Base-by-base conservation (phyloP, 2,113 vertebrate species). In the Oryzias javanicus region DNA sequence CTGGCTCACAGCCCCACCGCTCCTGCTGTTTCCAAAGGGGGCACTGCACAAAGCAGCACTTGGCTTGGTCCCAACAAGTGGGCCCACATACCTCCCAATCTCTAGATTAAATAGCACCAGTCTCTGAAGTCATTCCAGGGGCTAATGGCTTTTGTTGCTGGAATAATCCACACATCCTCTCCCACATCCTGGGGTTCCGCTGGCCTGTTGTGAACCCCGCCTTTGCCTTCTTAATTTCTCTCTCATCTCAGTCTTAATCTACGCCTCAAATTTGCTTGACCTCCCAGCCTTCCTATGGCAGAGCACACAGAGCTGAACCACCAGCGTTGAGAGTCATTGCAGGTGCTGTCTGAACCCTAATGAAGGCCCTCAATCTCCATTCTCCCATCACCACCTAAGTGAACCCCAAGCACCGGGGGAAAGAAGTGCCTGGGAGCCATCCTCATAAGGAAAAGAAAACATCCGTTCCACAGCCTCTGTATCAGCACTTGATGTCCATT, bases 161-260 rank as follows among this genome's bases (percentile, higher is more conserved):
- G 83, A 91, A 91, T 92, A 90, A 92, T 90, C 89, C 86, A 84
- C 90, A 92, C 90, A 91, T 93, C 91, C 91, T 92, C 90, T 92
- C 89, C 86, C 89, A 92, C 90, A 90, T 93, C 88, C 89, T 88
- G 83, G 89, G 90, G 89, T 88, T 89, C 74, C 35, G 49, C 72
- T 70, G 61, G 82, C 76, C 80, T 78, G 75, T 86, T 56, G 72
- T 62, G 83, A 81, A 82, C 72, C 81, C 81, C 48, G 60, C 72
- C 60, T 78, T 76, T 59, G 56, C 82, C 68, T 77, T 68, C 70
- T 64, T 58, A 49, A 15, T 74, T 55, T 71, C 42, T 63, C 58
- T 80, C 78, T 67, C 83, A 86, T 88, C 83, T 82, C 53, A 70
- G 68, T 87, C 86, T 88, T 74, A 79, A 86, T 86, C 79, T 82